Percentiles rank a stretch among this genome's conserved stretches.
phyloP scores from a whole-genome alignment of 2,888 invertebrate species.

The Scaptomyza polygonia region DNA sequence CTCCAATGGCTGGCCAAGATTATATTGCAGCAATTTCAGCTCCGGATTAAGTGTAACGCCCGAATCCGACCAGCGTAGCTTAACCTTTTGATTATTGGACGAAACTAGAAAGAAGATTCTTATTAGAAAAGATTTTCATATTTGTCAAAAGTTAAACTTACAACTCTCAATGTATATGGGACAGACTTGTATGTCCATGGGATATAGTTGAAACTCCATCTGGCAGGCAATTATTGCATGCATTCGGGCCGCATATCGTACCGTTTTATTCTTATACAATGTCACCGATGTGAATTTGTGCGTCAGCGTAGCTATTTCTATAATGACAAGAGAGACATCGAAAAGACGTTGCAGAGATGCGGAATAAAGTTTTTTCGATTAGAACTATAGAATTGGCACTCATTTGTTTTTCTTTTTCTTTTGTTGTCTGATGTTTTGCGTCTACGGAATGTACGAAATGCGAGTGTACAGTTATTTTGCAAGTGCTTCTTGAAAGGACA shows the following conservation, averaged over 20 bases:
- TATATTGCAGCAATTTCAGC: constrained; percentile 91
- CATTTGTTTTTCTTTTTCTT: background rate
- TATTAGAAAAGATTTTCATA: background rate
- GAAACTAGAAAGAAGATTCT: constrained; percentile 87
- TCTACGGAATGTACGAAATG: constrained; percentile 34
- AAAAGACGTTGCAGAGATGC: constrained; percentile 78
- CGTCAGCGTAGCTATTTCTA: constrained; percentile 92
- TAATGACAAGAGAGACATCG: constrained; percentile 77
- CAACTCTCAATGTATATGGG: constrained; percentile 94
- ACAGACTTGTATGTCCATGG: constrained; percentile 94
- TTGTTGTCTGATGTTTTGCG: constrained; percentile 41
- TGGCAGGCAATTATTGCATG: constrained; percentile 94
- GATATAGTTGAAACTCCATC: constrained; percentile 94
- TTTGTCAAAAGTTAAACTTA: constrained; percentile 85
- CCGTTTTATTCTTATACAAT: constrained; percentile 91
- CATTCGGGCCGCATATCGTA: constrained; percentile 92
- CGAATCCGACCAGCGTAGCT: constrained; percentile 90
- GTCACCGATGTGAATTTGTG: constrained; percentile 93
- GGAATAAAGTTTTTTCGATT: constrained; percentile 74
- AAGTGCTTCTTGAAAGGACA: constrained; percentile 15
- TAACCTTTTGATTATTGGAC: constrained; percentile 90
- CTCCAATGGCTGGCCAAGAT: constrained; percentile 89
- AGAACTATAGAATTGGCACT: constrained; percentile 78
- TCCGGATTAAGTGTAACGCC: constrained; percentile 92
- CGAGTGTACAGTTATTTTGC: constrained; percentile 6